These are phyloP conservation scores for Emydoidea blandingii DNA, from an alignment of 2,797 vertebrate species.

Conservation along the genomic window DNA sequence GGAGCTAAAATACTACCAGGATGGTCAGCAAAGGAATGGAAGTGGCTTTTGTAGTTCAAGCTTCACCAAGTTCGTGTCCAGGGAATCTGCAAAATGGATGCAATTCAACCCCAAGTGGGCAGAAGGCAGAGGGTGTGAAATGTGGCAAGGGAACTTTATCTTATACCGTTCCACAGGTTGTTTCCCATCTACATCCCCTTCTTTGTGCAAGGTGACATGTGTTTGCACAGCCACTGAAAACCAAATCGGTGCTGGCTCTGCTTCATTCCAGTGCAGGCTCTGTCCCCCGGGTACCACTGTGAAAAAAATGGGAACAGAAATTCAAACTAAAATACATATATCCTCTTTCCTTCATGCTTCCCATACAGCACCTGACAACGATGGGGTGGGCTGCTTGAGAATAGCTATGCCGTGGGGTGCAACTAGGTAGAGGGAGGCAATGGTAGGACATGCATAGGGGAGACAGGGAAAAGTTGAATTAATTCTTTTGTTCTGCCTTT, in stretches of 20 bases:
- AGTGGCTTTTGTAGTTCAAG: fast-evolving
- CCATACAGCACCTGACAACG: neutral
- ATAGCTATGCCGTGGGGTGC: neutral
- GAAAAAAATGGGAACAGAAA: neutral
- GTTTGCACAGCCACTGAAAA: neutral
- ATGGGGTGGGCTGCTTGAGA: neutral
- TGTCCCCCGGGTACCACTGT: neutral
- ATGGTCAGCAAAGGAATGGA: fast-evolving
- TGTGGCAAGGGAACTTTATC: neutral
- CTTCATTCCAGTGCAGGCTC: neutral
- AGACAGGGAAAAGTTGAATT: neutral
- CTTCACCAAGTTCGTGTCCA: fast-evolving
- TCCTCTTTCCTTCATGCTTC: neutral
- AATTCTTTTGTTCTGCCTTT: neutral
- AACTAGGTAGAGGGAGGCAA: neutral
- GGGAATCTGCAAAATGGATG: fast-evolving
- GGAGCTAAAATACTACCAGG: neutral
- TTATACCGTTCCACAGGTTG: neutral
- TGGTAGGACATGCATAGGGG: neutral
- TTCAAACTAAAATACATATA: neutral
- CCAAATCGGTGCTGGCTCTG: neutral
- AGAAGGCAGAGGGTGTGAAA: fast-evolving
- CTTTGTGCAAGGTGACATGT: neutral
- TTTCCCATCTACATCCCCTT: neutral
- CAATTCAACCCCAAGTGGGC: fast-evolving